Evolutionary conservation across 2,888 invertebrate genomes (phyloP), one percentile per base, ranked within the genome.

Genomic region (Yponomeuta evonymella): DNA sequence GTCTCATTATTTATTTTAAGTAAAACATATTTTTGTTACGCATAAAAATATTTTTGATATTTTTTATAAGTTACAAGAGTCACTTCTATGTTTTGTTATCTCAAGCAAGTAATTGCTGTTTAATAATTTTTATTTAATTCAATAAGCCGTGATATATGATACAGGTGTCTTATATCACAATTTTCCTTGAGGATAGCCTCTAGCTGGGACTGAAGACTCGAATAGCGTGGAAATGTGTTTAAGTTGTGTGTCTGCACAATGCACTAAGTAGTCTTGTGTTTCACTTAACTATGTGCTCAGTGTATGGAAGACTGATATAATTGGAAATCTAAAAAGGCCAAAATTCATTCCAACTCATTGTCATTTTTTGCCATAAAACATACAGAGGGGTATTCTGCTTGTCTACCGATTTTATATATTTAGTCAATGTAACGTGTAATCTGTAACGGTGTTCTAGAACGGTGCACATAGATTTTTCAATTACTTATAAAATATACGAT

Each of bases 301-400:
- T 80, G 81, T 86, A 81, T 62, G 12, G 82, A 90, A 91, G 91
- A 91, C 91, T 91, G 91, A 90, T 89, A 88, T 86, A 85, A 84
- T 33, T 69, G 11, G 15, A 36, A 67, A 68, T 51, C 51, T 23
- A 15, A 69, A 15, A 69, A 15, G 51, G 69, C 69, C 69, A 69
- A 69, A 69, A 30, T 69, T 67, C 67, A 48, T 48, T 67, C 67
- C 23, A 23, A 15, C 8, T 23, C n/a, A 43, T 43, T 12, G 23
- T 58, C 15, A 12, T 23, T 10, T 11, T 6, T 65, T 65, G 12
- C 65, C 33, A 65, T 29, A 4, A 33, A 8, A 29, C 29, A 33
- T 43, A 65, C 30, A 30, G 65, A 33, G 30, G 65, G 12, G 11
- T 33, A 11, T 23, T 30, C 65, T 29, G 29, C 29, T 65, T 65